Percentiles rank a stretch among this genome's conserved stretches.
phyloP scores from a whole-genome alignment of 2,888 invertebrate species.

The Trachelus stipa region DNA sequence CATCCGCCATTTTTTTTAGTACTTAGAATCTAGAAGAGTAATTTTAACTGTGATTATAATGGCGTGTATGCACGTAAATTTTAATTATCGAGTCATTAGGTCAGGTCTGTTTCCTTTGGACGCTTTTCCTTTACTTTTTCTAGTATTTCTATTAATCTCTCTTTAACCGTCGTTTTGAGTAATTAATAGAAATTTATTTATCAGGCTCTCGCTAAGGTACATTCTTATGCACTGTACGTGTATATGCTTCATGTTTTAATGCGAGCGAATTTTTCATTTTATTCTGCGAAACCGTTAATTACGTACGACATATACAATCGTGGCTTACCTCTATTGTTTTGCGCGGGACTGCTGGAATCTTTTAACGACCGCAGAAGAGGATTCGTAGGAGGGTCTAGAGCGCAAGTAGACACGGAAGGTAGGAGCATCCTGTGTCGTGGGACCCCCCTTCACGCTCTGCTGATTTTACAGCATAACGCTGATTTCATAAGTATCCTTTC shows the following conservation, averaged over 20 bases:
- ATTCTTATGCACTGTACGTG: neutral
- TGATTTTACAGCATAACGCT: conserved; percentile 57
- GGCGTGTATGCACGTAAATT: neutral
- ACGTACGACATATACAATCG: neutral
- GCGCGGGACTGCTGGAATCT: conserved; percentile 36
- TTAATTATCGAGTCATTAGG: neutral
- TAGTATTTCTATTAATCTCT: neutral
- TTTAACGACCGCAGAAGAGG: conserved; percentile 38
- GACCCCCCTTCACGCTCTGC: conserved; percentile 52
- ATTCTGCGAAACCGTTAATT: neutral
- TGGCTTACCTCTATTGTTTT: conserved; percentile 32
- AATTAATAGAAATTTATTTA: neutral
- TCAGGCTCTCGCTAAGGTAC: neutral
- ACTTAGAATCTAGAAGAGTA: neutral
- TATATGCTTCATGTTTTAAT: neutral
- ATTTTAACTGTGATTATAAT: neutral
- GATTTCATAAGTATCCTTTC: conserved; percentile 57
- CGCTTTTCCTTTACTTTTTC: neutral
- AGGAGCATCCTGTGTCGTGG: conserved; percentile 36
- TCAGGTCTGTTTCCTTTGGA: neutral
- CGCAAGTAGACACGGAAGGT: conserved; percentile 50
- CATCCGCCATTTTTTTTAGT: neutral
- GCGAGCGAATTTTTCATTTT: neutral
- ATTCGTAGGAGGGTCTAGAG: conserved; percentile 29
- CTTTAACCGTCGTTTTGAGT: neutral